phyloP scores from a whole-genome alignment of 2,888 invertebrate species.

The Allophyes oxyacanthae region DNA sequence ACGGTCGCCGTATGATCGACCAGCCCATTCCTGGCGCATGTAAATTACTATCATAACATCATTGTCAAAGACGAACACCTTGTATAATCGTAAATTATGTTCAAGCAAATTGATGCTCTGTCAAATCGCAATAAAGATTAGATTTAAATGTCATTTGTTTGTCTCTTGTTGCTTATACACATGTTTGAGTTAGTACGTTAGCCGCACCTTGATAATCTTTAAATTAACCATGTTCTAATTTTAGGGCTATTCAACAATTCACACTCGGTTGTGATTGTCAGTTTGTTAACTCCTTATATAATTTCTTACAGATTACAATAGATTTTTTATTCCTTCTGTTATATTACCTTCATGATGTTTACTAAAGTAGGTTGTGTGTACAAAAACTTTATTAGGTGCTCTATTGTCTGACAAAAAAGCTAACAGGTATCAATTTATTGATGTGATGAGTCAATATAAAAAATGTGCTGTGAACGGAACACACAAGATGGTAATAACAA shows the following conservation, averaged over 20 bases:
- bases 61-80: slow-evolving; percentile 63
- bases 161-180: slow-evolving; percentile 13
- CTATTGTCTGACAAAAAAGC: slow-evolving; percentile 32
- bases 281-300: slow-evolving; percentile 44
- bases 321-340: slow-evolving; percentile 13
- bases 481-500: slow-evolving; percentile 19
- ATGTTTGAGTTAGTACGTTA: slow-evolving; percentile 31
- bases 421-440: slow-evolving; percentile 46
- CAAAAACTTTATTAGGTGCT: slow-evolving; percentile 27
- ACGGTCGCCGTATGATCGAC: slow-evolving; percentile 60
- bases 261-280: slow-evolving; percentile 58
- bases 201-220: slow-evolving; percentile 67
- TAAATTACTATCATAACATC: slow-evolving; percentile 75
- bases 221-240: slow-evolving; percentile 65
- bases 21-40: slow-evolving; percentile 63
- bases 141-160: background rate
- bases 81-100: slow-evolving; percentile 19
- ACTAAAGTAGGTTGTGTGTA: background rate
- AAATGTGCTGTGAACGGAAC: slow-evolving; percentile 26
- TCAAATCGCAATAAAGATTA: slow-evolving; percentile 1
- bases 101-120: slow-evolving; percentile 39
- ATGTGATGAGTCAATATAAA: slow-evolving; percentile 38
- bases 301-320: background rate
- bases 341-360: slow-evolving; percentile 19
- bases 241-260: slow-evolving; percentile 72